Evolutionary conservation across 2,113 vertebrate species (phyloP), one percentile per base, ranked within the genome.

Genomic region (Grus americana): DNA sequence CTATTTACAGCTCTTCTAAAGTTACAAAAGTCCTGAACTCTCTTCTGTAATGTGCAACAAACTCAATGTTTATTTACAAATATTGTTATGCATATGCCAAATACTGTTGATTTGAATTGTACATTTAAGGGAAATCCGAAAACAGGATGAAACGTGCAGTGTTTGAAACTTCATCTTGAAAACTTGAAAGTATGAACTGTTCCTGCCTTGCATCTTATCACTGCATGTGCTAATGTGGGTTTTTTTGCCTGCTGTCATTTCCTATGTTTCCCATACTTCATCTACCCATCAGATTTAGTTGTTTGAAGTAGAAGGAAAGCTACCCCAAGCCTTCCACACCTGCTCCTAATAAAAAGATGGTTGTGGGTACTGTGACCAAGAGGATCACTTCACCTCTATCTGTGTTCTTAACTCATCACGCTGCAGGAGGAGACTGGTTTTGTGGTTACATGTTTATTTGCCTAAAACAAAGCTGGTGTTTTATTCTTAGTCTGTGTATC

Each of bases 211-310:
- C 20, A 58, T 40, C 24, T 59, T 76, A 9, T 24, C 6, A 15
- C 9, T 76, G 26, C 11, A 1, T 21, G 16, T 40, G 11, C 6
- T 44, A 1, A 6, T 63, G 24, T 62, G 15, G 29, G 0, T 7
- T 68, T 46, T 44, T 91, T 52, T 55, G 36, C 57, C 63, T 87
- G 2, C 17, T 87, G 2, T 66, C 57, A 22, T 14, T 40, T 73
- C 13, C 30, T 17, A 2, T 46, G 11, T 58, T 71, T 42, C 20
- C 32, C 10, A 26, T 34, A 8, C 50, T 54, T 18, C 4, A n/a
- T 46, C 54, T 3, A 32, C 19, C n/a, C 18, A 12, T 58, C 4
- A 38, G 30, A 61, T 15, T 38, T 26, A 79, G 17, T 14, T 58
- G 23, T 81, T 78, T 47, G 19, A 79, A n/a, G 74, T 27, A 29